Base-by-base conservation (phyloP, 2,888 invertebrate species). In the Calameuta idolon region DNA sequence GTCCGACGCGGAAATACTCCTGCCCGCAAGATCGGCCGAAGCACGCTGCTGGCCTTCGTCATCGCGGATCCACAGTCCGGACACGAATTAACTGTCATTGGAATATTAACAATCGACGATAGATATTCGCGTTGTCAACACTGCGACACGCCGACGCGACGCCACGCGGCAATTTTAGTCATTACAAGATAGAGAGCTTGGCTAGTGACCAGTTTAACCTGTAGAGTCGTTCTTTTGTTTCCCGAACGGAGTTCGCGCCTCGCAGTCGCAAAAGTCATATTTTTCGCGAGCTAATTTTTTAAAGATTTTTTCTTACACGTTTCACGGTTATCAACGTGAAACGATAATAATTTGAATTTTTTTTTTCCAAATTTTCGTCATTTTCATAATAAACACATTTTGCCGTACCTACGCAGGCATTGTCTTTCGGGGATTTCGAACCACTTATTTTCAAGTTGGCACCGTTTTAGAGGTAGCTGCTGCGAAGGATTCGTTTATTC, bases 1-100 rank as follows among this genome's bases (percentile, higher is more conserved):
- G 83, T 80, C 84, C 84, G 86, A 90, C 86, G 88, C 90, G 90
- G 90, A 90, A 90, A 89, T 88, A 87, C 87, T 83, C 80, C 81
- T 78, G 79, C 23, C 55, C 15, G 55, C 55, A 55, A 55, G 55
- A 55, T 23, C 55, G 23, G 55, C 12, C 55, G 55, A 55, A 55
- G 15, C 55, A 55, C 55, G 55, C 55, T 55, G 55, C 55, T 85
- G 90, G 85, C 90, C 90, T 90, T 90, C 88, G 86, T 81, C 77
- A 79, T 77, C 69, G 81, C 77, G 81, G 84, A 87, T 90, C 83
- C 83, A 81, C 79, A 90, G 89, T 90, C 90, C 76, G 83, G 79
- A 86, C 90, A 90, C 90, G 90, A 86, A 85, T 87, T 83, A 82
- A 77, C 81, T 86, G 85, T 87, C 88, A 89, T 88, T 87, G 86